Evolutionary conservation across 1,140 invertebrate species (phyloP), one percentile per base, ranked within the genome.

Genomic region (Gonatopus flavifemur): DNA sequence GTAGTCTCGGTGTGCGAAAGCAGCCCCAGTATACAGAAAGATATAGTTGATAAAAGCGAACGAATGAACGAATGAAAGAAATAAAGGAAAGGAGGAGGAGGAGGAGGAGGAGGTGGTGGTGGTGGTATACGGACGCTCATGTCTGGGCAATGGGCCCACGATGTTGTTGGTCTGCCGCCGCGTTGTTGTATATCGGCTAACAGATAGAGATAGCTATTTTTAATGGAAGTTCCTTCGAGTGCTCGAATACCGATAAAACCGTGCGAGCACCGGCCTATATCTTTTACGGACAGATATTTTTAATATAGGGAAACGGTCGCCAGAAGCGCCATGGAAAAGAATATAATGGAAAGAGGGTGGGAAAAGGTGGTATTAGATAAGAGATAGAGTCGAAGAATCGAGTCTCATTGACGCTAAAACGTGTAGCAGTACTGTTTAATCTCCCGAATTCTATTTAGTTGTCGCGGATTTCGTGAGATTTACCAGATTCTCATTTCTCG

Each of bases 131-230:
- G 9, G 19, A 31, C 16, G n/a, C 12, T 19, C 49, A 48, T 51
- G 59, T 62, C 52, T 55, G 49, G n/a, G 36, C 52, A 49, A 46
- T 42, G 48, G 35, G 37, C 38, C 55, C 41, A 58, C 41, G 40
- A 38, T 44, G 52, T 53, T 46, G 56, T 51, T 6, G 6, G 25
- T 28, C 25, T 28, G 33, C 7, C 16, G 6, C 12, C 25, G 25
- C 12, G 25, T 28, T 60, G 62, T 59, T 53, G 55, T 51, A 52
- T 67, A 62, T 64, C 62, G 52, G 52, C 52, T 49, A n/a, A 43
- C 58, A 61, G 66, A 71, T 67, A 66, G 65, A 72, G 67, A 76
- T 72, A 72, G 69, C 69, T 73, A 62, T 73, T 72, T 75, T 73
- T 73, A 70, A 70, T 74, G 60, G 64, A 66, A 56, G 59, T 66